Evolutionary conservation across 2,113 vertebrate species (phyloP), one percentile per base, ranked within the genome.

Genomic region (Strix uralensis): DNA sequence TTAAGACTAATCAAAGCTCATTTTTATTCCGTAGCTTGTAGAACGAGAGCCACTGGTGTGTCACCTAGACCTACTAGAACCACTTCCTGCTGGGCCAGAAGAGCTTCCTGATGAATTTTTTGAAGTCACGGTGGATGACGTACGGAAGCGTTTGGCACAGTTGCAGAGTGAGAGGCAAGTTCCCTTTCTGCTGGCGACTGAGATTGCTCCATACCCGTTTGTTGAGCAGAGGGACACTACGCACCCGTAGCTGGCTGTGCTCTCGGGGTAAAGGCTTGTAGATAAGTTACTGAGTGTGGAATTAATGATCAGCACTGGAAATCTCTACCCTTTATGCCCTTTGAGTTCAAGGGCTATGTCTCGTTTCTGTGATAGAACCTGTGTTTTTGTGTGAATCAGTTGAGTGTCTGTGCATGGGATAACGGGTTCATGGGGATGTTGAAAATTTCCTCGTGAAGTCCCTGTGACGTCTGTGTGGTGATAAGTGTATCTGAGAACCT

Each of bases 21-120:
- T 84, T 81, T 93, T 74, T 55, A 13, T 32, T 46, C 47, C 57
- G 19, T 74, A 99, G 99, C 95, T 94, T 0, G 57, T 98, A 78
- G 98, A 98, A 51, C 98, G 99, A 92, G 98, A 99, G 42, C 94
- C 98, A 1, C 96, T 99, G 54, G 95, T 99, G 14, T 99, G 98
- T 97, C 99, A 99, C 95, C 96, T 98, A 44, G 99, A 99, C 94
- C 96, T 97, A 0, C 96, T 98, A 40, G 92, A 97, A 62, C 94
- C 67, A 25, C 80, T 65, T 5, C 77, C 92, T 25, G 82, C 94
- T 88, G 86, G 70, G 63, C 78, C 97, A 2, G 71, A 80, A 3
- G 98, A 99, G 61, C 98, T 99, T 80, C 99, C 99, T 1, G 99
- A 99, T 10, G 99, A 99, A 66, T 99, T 99, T 96, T 99, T 99